A percentile compares a stretch with the other conserved stretches of the same genome.
Conservation (phyloP, 2,797 vertebrate species). For the Kryptopterus vitreolus region DNA sequence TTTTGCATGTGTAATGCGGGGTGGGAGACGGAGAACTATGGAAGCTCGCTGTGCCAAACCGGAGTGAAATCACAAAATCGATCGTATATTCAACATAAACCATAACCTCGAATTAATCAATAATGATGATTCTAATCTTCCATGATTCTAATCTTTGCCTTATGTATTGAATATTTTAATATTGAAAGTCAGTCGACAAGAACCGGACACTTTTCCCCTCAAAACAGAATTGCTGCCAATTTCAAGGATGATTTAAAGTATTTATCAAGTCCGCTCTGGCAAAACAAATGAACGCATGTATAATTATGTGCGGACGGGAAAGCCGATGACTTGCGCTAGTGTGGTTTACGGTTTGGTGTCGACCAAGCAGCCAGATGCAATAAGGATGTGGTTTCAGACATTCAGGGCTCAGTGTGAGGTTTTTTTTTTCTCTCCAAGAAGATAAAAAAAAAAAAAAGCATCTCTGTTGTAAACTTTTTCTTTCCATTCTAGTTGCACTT, state of each 20-base stretch:
- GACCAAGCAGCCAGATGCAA: slow-evolving; percentile 51
- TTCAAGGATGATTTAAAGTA: slow-evolving; percentile 51
- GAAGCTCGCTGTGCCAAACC: too few species aligned
- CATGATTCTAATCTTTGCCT: too few species aligned
- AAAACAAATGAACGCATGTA: slow-evolving; percentile 38
- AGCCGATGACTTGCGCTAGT: slow-evolving; percentile 48
- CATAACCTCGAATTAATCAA: too few species aligned
- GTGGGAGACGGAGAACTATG: too few species aligned
- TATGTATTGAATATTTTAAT: not conserved
- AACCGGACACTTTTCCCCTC: slow-evolving; percentile 45
- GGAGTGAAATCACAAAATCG: too few species aligned
- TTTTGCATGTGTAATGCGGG: too few species aligned
- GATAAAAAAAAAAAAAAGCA: not conserved
- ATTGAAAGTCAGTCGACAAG: slow-evolving; percentile 36
- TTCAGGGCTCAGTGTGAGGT: slow-evolving; percentile 13
- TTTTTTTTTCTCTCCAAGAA: not conserved
- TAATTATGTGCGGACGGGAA: slow-evolving; percentile 54
- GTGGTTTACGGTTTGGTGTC: slow-evolving; percentile 54
- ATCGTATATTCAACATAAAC: too few species aligned
- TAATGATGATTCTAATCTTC: too few species aligned
- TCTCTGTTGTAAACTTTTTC: not conserved
- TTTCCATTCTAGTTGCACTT: not conserved
- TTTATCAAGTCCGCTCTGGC: slow-evolving; percentile 46
- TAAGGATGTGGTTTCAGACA: slow-evolving; percentile 56
- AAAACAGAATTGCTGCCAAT: slow-evolving; percentile 44